Base-by-base conservation (phyloP, 2,888 invertebrate genomes). In the Lysandra bellargus region DNA sequence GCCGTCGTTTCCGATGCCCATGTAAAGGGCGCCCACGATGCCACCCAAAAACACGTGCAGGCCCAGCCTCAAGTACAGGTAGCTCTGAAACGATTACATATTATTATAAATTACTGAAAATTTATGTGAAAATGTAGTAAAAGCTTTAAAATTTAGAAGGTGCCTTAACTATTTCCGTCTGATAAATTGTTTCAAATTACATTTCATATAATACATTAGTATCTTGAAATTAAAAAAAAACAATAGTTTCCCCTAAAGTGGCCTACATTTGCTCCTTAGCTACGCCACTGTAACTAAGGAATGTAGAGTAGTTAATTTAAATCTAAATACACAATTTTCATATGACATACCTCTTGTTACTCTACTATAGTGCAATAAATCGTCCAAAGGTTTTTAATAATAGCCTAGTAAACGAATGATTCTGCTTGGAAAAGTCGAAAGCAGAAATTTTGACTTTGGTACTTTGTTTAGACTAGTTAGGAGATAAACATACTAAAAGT, bases 1-100 rank as follows among this genome's bases (percentile, higher is more conserved):
- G 0, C 96, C 98, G 84, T 98, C 97, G 84, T 96, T 96, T 14
- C 98, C 98, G 91, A 97, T 97, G 80, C 96, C 95, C 64, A 95
- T 93, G 87, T 97, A 98, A 78, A 98, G 87, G 4, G 95, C 95
- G 0, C 97, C 97, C 14, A 98, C 95, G 14, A 97, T 93, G 4
- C 96, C 85, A 0, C 96, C 97, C 73, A 98, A 89, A 81, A 96
- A 95, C 80, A 97, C 87, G 82, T 97, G 96, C 84, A 98, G 91
- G 14, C 95, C 91, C 72, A 97, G 94, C 84, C 97, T 96, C n/a
- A 97, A 89, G 87, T 96, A 95, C 75, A 98, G 92, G 85, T 97
- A 97, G 79, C 93, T 95, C 97, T 97, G 93, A 30, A 89, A 69
- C 17, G 3, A 17, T 69, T 30, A 33, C 64, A 23, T 49, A 12